Evolutionary conservation across 2,113 vertebrate genomes (phyloP), one percentile per base, ranked within the genome.

Genomic region (Pangasianodon hypophthalmus): DNA sequence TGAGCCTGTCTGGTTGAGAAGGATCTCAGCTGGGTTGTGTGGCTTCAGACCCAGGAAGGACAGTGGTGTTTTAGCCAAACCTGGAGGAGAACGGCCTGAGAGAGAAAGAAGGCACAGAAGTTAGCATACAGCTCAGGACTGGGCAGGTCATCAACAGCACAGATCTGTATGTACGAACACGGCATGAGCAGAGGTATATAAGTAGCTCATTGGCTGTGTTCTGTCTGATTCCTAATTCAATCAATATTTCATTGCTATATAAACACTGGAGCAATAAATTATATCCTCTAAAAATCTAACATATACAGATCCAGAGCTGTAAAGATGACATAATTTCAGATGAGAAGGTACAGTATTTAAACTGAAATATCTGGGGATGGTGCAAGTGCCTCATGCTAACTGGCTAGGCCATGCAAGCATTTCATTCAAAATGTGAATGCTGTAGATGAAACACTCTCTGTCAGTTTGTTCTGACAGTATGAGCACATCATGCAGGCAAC

Each of bases 11-110:
- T 97, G 97, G 67, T 98, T 96, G 91, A 99, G 94, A n/a, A 96
- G 91, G 91, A 99, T 98, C 60, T 99, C 97, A 0, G 97, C 97
- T 0, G 98, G 98, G 92, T 98, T 99, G 95, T 99, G 98, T 32
- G 98, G 98, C 84, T 99, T 99, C 93, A 99, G 94, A 29, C 98
- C 98, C 92, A 99, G 94, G 1, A 98, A 98, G 79, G 98, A 99
- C 87, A 99, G 95, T 0, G 98, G 98, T 6, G 98, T 99, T 96
- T 98, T 99, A 88, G 98, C 98, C 92, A 99, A 95, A 86, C 98
- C 98, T 0, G 98, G 98, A 26, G 98, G 98, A 73, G 98, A 99
- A 10, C 98, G 98, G 91, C 97, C 98, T 98, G 92, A 41, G 84
- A 0, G 2, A 52, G 41, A 32, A 58, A 73, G 88, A 85, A 87